phyloP scores from a whole-genome alignment of 2,888 invertebrate species.

The Cacoxenus indagator region DNA sequence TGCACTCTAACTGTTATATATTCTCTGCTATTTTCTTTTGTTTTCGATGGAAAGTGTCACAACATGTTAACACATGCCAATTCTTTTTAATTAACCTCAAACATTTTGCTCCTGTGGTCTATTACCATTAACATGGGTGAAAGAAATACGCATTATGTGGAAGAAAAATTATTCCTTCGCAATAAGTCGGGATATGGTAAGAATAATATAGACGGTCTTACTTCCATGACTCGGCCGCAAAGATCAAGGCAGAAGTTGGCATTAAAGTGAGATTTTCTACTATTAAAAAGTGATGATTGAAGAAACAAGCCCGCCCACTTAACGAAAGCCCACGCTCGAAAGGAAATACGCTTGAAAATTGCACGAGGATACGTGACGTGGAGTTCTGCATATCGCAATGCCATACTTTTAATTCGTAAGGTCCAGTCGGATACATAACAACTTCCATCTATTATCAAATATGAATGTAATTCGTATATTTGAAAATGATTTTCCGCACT shows the following conservation, averaged over 20 bases:
- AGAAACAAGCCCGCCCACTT: no score
- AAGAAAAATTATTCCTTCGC: neutral
- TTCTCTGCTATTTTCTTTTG: neutral
- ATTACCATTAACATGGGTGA: neutral
- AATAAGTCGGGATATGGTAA: neutral
- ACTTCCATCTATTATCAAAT: neutral
- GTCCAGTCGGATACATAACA: neutral
- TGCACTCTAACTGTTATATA: neutral
- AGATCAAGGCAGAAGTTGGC: neutral
- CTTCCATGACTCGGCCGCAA: neutral
- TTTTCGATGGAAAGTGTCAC: neutral
- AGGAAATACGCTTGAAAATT: neutral
- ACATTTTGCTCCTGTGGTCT: neutral
- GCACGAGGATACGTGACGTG: neutral
- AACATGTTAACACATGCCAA: neutral
- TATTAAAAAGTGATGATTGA: no score
- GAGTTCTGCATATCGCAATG: neutral
- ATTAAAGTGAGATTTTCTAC: neutral
- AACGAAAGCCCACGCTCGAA: no score
- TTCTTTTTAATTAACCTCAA: neutral
- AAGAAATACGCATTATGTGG: neutral
- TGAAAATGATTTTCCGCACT: neutral
- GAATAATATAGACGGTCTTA: neutral
- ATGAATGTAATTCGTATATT: neutral
- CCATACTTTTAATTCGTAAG: neutral